Evolutionary conservation across 1,140 invertebrate species (phyloP), one percentile per base, ranked within the genome.

Genomic region (Ridgeia piscesae): DNA sequence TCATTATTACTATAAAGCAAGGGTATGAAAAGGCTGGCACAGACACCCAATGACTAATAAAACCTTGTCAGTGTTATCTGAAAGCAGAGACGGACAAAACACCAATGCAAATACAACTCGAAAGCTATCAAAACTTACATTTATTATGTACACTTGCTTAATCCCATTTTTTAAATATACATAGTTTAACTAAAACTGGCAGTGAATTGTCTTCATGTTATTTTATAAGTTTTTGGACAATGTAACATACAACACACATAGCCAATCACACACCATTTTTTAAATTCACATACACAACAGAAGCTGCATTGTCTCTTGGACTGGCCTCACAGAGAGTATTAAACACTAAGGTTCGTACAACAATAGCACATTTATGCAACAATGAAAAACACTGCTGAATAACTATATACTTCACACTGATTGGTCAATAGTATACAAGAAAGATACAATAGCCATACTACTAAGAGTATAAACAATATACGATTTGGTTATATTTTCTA

Each of bases 201-300:
- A 77, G 58, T 77, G 58, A 77, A 77, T 77, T 77, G 58, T 77
- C 58, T 77, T 77, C 58, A 77, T 77, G 27, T 77, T 77, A 77
- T 77, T 77, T 77, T 31, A 77, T 77, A 77, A 77, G 58, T 77
- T 77, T 17, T 77, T 31, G 58, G 58, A 77, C 58, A 77, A 21
- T 77, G 27, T 17, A 77, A 77, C 58, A 77, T 77, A 77, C 58
- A 77, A 77, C 2, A 77, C 58, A 77, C 17, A 77, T 77, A 77
- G 27, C 58, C 58, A 77, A 77, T 77, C 58, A 21, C 58, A 21
- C 58, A 4, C 58, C 58, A 77, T 77, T 2, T 77, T 21, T 42
- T 42, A 42, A 42, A 42, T 42, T 42, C 17, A 77, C 27, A 77
- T 31, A 77, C 11, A 21, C 27, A 31, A 21, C 27, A 31, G 11